Evolutionary conservation across 2,113 vertebrate species (phyloP).

Genomic region (Aldabrachelys gigantea): DNA sequence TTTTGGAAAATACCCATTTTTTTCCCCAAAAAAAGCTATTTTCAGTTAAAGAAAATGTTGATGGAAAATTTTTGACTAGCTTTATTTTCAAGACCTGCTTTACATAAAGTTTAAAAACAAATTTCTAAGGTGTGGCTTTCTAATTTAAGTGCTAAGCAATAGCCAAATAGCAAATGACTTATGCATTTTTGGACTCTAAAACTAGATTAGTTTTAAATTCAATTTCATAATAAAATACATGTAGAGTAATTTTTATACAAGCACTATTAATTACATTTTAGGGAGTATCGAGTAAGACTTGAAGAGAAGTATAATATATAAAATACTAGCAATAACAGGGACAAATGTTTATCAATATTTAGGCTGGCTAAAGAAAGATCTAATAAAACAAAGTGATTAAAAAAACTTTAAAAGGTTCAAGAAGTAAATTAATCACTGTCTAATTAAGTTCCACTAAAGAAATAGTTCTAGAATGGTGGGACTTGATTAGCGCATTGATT

Average conservation of each 20-base stretch:
- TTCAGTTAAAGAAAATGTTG: neutral
- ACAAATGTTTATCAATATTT: neutral
- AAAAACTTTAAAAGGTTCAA: neutral
- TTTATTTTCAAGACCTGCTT: neutral
- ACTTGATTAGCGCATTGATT: conserved; percentile 62
- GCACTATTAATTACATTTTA: conserved; percentile 4
- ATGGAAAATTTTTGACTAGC: neutral
- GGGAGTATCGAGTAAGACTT: conserved; percentile 20
- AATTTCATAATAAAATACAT: neutral
- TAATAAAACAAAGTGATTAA: conserved; percentile 34
- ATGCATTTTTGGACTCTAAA: neutral
- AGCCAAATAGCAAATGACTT: conserved; percentile 16
- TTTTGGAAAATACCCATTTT: neutral
- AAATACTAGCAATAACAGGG: neutral
- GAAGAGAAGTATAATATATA: neutral
- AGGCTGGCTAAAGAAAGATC: conserved; percentile 47
- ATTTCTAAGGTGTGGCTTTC: neutral
- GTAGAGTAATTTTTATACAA: neutral
- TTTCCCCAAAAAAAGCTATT: neutral
- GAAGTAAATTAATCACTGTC: conserved; percentile 49
- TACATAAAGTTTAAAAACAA: neutral
- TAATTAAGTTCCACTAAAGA: conserved; percentile 37
- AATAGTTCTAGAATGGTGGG: conserved; percentile 45
- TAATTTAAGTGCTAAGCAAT: neutral
- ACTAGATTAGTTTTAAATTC: neutral